Conservation (phyloP, 2,797 vertebrate species). For the Melopsittacus undulatus region DNA sequence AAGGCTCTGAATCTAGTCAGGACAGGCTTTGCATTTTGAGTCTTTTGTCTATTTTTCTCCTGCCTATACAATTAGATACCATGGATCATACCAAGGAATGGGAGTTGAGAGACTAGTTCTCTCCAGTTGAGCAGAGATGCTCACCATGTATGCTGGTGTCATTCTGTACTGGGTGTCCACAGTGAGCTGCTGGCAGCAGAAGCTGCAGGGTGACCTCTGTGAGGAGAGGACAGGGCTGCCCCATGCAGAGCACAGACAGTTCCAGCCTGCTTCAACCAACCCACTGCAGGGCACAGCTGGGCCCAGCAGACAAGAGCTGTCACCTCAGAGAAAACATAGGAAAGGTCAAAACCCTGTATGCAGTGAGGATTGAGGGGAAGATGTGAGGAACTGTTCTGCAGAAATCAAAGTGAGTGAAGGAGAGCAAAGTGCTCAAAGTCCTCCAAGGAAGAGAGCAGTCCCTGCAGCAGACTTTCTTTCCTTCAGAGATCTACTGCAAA, state of each 20-base stretch:
- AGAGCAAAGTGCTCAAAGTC: neutral
- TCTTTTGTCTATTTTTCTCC: neutral
- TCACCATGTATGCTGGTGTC: rapidly evolving
- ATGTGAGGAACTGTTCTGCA: neutral
- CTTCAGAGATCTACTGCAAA: neutral
- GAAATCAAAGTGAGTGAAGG: neutral
- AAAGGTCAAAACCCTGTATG: neutral
- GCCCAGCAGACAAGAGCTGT: rapidly evolving
- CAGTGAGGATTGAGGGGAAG: neutral
- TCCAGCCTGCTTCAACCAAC: rapidly evolving
- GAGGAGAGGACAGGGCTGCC: neutral
- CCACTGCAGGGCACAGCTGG: rapidly evolving
- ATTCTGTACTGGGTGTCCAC: neutral
- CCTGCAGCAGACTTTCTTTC: neutral
- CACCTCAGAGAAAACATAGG: rapidly evolving
- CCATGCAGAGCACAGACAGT: rapidly evolving
- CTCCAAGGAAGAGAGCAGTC: neutral
- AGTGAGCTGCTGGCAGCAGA: neutral
- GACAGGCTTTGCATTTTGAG: neutral
- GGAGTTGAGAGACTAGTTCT: neutral
- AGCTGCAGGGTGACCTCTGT: rapidly evolving
- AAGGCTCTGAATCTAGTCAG: neutral
- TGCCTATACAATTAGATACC: neutral
- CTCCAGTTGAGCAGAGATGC: neutral
- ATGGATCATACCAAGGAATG: neutral